Evolutionary conservation across 2,888 invertebrate genomes (phyloP).

Genomic region (Erebia epiphron): DNA sequence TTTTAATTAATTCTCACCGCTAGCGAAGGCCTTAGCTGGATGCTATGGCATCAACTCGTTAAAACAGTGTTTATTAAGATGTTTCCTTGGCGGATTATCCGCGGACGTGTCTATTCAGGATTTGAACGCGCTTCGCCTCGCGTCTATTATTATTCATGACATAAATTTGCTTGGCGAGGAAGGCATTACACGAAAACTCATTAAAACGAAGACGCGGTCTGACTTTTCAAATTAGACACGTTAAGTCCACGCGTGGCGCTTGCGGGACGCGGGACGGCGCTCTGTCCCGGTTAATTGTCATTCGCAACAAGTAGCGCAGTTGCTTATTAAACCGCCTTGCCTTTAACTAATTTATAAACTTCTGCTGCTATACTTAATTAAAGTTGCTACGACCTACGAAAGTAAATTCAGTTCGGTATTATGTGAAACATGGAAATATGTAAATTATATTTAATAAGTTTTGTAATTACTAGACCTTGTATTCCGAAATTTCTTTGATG

Average conservation of each 20-base stretch:
- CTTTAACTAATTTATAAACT: conserved; percentile 70
- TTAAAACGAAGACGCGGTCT: conserved; percentile 79
- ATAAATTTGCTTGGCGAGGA: conserved; percentile 77
- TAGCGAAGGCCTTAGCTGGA: conserved; percentile 27
- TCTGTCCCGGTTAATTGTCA: conserved; percentile 64
- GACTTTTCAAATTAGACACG: conserved; percentile 82
- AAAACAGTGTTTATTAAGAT: conserved; percentile 69
- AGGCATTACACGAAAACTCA: conserved; percentile 81
- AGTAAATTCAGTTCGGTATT: conserved; percentile 27
- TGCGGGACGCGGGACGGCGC: conserved; percentile 52
- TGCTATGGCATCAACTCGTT: conserved; percentile 57
- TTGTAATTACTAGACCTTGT: neutral
- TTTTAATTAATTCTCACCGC: conserved; percentile 36
- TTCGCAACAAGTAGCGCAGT: conserved; percentile 68
- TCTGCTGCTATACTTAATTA: conserved; percentile 36
- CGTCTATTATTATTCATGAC: conserved; percentile 81
- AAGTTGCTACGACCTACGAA: conserved; percentile 32
- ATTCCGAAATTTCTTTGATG: neutral
- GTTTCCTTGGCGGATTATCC: conserved; percentile 70
- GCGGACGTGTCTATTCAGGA: conserved; percentile 71
- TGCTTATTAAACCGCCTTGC: conserved; percentile 73
- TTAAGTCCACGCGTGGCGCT: conserved; percentile 79
- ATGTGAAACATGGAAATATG: conserved; percentile 11
- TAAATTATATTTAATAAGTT: neutral
- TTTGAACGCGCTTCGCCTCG: conserved; percentile 74